These are phyloP conservation scores for Pandemis corylana DNA, from an alignment of 2,888 invertebrate species.

Conservation along the genomic window DNA sequence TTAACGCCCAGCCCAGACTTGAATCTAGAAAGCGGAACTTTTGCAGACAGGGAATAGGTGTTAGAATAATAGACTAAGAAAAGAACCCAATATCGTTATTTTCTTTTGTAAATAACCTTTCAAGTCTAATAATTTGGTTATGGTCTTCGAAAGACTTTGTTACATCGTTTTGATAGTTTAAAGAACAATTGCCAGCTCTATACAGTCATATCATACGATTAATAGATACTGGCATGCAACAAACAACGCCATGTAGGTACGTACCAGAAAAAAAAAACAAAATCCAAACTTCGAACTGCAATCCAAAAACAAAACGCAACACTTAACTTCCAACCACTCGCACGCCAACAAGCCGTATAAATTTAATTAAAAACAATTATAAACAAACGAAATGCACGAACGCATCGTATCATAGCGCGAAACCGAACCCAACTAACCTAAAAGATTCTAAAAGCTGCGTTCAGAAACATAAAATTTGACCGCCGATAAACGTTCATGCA, in stretches of 20 bases:
- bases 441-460: conserved; percentile 62
- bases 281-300: conserved; percentile 42
- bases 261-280: conserved; percentile 28
- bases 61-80: too few relatives aligned
- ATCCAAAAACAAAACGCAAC: conserved; percentile 44
- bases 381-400: conserved; percentile 50
- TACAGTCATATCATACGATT: too few relatives aligned
- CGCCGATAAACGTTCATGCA: conserved; percentile 68
- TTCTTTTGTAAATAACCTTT: too few relatives aligned
- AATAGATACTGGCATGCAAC: conserved; percentile 13
- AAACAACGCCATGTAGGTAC: conserved; percentile 27
- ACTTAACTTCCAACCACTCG: conserved; percentile 41
- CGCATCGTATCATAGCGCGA: conserved; percentile 60
- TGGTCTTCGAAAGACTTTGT: too few relatives aligned
- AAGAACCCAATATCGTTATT: too few relatives aligned
- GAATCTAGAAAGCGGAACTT: too few relatives aligned
- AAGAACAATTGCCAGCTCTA: too few relatives aligned
- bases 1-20: too few relatives aligned
- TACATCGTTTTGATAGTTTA: too few relatives aligned
- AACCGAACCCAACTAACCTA: conserved; percentile 75
- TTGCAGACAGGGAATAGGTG: too few relatives aligned
- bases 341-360: conserved; percentile 43
- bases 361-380: conserved; percentile 43
- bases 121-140: too few relatives aligned
- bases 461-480: conserved; percentile 74